phyloP scores from a whole-genome alignment of 1,140 invertebrate species.

The Drosophila aff. region DNA sequence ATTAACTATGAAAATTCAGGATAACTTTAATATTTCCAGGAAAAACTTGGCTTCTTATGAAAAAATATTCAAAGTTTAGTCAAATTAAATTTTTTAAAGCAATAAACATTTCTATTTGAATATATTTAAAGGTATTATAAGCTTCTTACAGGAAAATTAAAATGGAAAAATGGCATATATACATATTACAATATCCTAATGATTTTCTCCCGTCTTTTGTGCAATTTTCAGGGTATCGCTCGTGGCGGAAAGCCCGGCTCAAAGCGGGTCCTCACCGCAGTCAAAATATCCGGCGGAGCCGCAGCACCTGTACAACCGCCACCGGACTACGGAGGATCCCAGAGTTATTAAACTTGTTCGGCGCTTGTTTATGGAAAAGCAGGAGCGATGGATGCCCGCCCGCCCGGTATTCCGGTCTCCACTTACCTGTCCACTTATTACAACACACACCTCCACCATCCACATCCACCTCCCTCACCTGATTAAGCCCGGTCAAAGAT shows the following conservation, averaged over 20 bases:
- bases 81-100: too few species aligned
- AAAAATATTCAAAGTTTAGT: too few species aligned
- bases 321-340: slow-evolving; percentile 20
- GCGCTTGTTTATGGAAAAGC: slow-evolving; percentile 46
- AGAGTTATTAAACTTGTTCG: slow-evolving; percentile 64
- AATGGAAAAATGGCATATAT: not conserved
- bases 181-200: not conserved
- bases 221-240: not conserved
- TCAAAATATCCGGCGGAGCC: slow-evolving; percentile 34
- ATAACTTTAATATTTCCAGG: too few species aligned
- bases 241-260: not conserved
- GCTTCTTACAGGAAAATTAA: not conserved
- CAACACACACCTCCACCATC: not conserved
- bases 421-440: not conserved
- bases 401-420: slow-evolving; percentile 2
- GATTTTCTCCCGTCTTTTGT: not conserved
- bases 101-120: too few species aligned
- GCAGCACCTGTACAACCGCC: slow-evolving; percentile 33
- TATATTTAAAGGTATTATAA: not conserved
- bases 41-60: too few species aligned
- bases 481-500: slow-evolving; percentile 41
- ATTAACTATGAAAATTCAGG: not conserved
- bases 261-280: slow-evolving; percentile 12
- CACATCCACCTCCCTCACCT: not conserved
- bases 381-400: not conserved